These are phyloP conservation scores for Halictus quadricinctus DNA, from an alignment of 2,888 invertebrate species.

Conservation along the genomic window DNA sequence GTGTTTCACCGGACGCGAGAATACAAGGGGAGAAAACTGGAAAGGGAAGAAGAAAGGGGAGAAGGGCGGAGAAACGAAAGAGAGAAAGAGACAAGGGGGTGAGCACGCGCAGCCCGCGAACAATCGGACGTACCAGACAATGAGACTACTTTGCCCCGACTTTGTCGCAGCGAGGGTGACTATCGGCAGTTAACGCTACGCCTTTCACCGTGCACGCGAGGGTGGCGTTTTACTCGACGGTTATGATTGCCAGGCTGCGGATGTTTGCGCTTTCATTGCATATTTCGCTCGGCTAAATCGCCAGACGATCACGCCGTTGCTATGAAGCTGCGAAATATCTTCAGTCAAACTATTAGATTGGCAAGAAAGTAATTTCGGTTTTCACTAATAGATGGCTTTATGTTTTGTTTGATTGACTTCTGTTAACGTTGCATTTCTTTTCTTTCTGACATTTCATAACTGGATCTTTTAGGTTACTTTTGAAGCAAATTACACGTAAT, in stretches of 20 bases:
- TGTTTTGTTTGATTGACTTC: no score
- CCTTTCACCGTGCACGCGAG: conserved; percentile 37
- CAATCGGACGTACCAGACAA: conserved; percentile 73
- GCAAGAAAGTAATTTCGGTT: no score
- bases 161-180: conserved; percentile 58
- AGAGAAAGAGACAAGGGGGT: background rate
- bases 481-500: no score
- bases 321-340: background rate
- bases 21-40: background rate
- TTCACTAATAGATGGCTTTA: no score
- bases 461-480: no score
- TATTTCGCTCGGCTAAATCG: background rate
- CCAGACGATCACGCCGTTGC: background rate
- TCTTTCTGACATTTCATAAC: no score
- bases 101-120: conserved; percentile 61
- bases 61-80: background rate
- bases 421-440: no score
- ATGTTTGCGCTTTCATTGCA: conserved; percentile 2
- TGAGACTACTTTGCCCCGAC: conserved; percentile 72
- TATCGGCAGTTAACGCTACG: conserved; percentile 61
- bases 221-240: conserved; percentile 13
- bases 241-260: background rate
- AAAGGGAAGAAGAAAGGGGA: background rate
- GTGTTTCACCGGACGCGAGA: conserved; percentile 19
- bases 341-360: background rate